A percentile compares a stretch with the other conserved stretches of the same genome.
phyloP scores from a whole-genome alignment of 1,140 invertebrate species.

The Panulirus ornatus region DNA sequence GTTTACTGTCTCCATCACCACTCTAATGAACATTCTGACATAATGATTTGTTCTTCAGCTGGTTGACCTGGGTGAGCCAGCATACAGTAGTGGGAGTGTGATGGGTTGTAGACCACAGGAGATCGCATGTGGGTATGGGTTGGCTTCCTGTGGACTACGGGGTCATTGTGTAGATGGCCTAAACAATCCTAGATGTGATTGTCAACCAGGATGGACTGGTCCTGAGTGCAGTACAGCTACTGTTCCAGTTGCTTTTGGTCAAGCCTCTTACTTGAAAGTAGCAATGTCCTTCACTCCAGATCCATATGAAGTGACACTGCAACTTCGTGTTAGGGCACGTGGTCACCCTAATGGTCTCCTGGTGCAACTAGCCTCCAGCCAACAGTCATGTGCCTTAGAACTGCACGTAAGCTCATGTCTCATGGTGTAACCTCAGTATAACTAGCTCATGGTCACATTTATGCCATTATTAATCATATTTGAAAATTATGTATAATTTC shows the following conservation, averaged over 20 bases:
- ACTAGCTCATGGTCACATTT: not conserved
- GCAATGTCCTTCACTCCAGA: not conserved
- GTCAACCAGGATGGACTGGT: slow-evolving; percentile 47
- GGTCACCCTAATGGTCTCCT: slow-evolving; percentile 40
- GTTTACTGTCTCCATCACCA: not conserved
- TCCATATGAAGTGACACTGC: slow-evolving; percentile 30
- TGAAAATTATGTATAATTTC: not conserved
- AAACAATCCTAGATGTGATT: slow-evolving; percentile 33
- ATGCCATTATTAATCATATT: not conserved
- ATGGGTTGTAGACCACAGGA: slow-evolving; percentile 36
- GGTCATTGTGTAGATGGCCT: slow-evolving; percentile 45
- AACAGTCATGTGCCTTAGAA: not conserved
- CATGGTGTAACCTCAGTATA: not conserved
- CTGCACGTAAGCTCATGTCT: slow-evolving; percentile 3
- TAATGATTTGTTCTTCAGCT: slow-evolving; percentile 11
- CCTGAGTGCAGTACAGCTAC: slow-evolving; percentile 39
- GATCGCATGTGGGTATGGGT: slow-evolving; percentile 9
- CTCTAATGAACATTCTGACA: not conserved
- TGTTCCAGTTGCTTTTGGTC: slow-evolving; percentile 10
- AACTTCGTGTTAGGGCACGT: slow-evolving; percentile 34
- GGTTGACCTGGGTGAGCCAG: slow-evolving; percentile 55
- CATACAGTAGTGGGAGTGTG: slow-evolving; percentile 39
- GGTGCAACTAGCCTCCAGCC: slow-evolving; percentile 2
- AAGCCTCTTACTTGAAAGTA: slow-evolving; percentile 34
- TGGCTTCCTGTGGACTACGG: slow-evolving; percentile 6